Base-by-base conservation (phyloP, 2,797 vertebrate species). In the Microctenopoma stevenorrisi region DNA sequence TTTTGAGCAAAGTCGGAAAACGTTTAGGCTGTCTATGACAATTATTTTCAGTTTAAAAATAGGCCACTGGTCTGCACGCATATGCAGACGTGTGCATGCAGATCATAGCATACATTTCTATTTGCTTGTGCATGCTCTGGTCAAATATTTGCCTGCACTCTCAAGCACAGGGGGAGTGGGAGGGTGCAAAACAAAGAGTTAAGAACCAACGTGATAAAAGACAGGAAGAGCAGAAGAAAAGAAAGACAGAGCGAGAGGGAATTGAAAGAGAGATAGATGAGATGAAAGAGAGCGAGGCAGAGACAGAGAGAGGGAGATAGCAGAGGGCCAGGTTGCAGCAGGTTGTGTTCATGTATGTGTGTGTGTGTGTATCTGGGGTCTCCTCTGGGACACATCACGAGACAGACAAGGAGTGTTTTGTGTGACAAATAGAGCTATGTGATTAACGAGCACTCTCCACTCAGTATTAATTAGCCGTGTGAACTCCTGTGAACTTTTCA, bases 101-200 rank as follows among this genome's bases (percentile, higher is more conserved):
- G 7, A 35, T 7, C 7, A 2, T 35, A 18, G 33, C 33, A 35
- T 35, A 35, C 33, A 35, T 35, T 35, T 52, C 2, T 65, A 10
- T 69, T 44, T 64, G 61, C 53, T 57, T 49, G 53, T 54, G 77
- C 56, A 76, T 5, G 58, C 69, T 72, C 84, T 86, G 70, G 84
- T 91, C 88, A 94, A 94, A 94, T 94, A 94, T 94, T 94, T 94
- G 88, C 88, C 81, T 88, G 79, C 85, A 74, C 86, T 93, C 85
- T 88, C 58, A 82, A 79, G 84, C 88, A 72, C 63, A 76, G 83
- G 78, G 73, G 86, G 63, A 82, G 68, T 78, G 78, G 74, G 86
- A 83, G 70, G 66, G 78, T 10, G 46, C 64, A 78, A 89, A 89
- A 92, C 91, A 93, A 93, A 94, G 89, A 68, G 78, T 68, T 78